Conservation (phyloP, 1,140 invertebrate species). For the Musca domestica region DNA sequence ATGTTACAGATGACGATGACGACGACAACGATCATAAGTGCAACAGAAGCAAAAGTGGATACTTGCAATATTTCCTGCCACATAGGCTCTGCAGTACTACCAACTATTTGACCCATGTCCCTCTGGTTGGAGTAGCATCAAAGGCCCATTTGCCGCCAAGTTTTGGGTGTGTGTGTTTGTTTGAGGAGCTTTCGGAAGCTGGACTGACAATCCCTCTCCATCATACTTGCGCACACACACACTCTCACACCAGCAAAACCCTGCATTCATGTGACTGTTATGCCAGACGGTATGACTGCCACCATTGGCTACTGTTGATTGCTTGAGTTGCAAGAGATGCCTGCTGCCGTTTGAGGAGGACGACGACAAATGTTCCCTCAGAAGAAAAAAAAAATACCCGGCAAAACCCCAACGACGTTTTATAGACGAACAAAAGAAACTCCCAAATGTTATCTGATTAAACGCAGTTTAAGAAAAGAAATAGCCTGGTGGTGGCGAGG, state of each 20-base stretch:
- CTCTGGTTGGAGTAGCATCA: background rate
- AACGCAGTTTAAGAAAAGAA: constrained; percentile 26
- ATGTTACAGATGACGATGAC: constrained; percentile 15
- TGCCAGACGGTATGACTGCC: constrained; percentile 20
- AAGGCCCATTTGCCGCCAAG: background rate
- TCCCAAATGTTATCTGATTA: constrained; percentile 30
- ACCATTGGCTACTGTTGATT: constrained; percentile 19
- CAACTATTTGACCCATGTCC: no score
- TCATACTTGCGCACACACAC: no score
- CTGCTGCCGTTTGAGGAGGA: background rate
- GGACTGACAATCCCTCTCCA: constrained; percentile 6
- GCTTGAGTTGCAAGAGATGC: background rate
- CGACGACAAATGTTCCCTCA: constrained; percentile 10
- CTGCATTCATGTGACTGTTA: background rate
- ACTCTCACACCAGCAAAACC: no score
- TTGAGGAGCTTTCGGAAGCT: background rate
- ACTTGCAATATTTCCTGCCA: constrained; percentile 10
- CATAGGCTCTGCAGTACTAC: no score
- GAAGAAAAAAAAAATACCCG: constrained; percentile 1
- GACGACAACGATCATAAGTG: constrained; percentile 7
- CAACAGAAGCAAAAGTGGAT: constrained; percentile 16
- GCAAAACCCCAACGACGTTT: background rate
- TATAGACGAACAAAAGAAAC: constrained; percentile 9
- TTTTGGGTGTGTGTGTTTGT: constrained; percentile 15
- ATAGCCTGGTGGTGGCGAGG: no score